These are phyloP conservation scores for Unio delphinus DNA, from an alignment of 2,888 invertebrate genomes.

Conservation along the genomic window DNA sequence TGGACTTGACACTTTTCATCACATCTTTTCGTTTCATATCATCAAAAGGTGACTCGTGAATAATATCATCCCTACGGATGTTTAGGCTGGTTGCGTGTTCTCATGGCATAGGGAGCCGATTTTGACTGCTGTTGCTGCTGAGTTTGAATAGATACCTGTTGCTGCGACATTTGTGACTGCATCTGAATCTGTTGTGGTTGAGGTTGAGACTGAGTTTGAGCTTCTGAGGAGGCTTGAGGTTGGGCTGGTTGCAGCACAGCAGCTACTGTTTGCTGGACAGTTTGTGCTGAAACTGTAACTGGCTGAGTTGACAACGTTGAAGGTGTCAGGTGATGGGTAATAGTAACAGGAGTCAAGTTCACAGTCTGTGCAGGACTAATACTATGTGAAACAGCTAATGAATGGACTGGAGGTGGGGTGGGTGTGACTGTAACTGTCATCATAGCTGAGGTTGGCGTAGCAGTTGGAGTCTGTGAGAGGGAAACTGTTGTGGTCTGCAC, in stretches of 20 bases:
- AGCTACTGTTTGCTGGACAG: constrained; percentile 23
- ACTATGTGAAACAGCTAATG: constrained; percentile 8
- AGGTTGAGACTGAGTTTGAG: constrained; percentile 25
- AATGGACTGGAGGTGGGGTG: constrained; percentile 26
- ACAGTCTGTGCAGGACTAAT: constrained; percentile 11
- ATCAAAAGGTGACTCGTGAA: too few species aligned
- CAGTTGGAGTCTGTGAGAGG: constrained; percentile 28
- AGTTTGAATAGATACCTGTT: constrained; percentile 9
- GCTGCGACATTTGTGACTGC: constrained; percentile 5
- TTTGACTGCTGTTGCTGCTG: constrained; percentile 35
- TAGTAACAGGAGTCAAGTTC: constrained; percentile 20
- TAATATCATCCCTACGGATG: constrained; percentile 25
- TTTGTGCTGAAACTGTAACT: constrained; percentile 15
- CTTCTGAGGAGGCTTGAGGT: constrained; percentile 27
- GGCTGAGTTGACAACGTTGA: constrained; percentile 15
- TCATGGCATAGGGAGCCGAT: constrained; percentile 59
- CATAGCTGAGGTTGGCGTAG: constrained; percentile 11
- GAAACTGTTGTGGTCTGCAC: constrained; percentile 27
- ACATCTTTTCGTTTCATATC: too few species aligned
- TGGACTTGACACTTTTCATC: too few species aligned
- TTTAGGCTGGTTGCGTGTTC: constrained; percentile 60
- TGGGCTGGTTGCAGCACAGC: constrained; percentile 5
- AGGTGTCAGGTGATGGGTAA: constrained; percentile 24
- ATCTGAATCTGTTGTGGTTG: constrained; percentile 24
- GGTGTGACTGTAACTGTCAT: constrained; percentile 30